Evolutionary conservation across 2,888 invertebrate genomes (phyloP).

Genomic region (Rhagophthalmus giganteus): DNA sequence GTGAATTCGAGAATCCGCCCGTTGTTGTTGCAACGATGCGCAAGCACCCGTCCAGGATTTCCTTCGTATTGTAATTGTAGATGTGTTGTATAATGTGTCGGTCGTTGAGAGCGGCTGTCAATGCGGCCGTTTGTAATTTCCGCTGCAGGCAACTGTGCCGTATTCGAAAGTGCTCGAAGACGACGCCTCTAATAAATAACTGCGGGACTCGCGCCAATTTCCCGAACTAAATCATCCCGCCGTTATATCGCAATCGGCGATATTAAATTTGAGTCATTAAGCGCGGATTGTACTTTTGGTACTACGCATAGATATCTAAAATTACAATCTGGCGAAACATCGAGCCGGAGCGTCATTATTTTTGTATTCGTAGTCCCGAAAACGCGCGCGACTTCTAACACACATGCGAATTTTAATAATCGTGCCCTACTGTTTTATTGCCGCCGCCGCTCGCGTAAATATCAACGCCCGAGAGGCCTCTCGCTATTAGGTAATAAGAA

Average conservation of each 20-base stretch:
- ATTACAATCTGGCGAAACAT: conserved; percentile 39
- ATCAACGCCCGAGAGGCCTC: conserved; percentile 2
- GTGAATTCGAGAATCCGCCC: conserved; percentile 12
- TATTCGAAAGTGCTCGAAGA: conserved; percentile 38
- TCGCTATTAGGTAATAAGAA: not conserved
- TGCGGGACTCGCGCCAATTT: conserved; percentile 44
- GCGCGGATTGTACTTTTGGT: conserved; percentile 34
- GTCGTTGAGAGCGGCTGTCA: conserved; percentile 34
- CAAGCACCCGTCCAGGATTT: conserved; percentile 32
- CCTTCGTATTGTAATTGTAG: conserved; percentile 36
- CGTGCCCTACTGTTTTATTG: conserved; percentile 13
- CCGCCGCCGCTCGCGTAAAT: conserved; percentile 8
- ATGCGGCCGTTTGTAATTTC: conserved; percentile 44
- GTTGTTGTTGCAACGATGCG: conserved; percentile 1
- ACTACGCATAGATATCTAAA: conserved; percentile 39
- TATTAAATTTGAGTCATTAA: conserved; percentile 44
- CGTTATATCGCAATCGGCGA: conserved; percentile 41
- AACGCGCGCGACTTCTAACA: conserved; percentile 1
- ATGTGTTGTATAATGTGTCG: conserved; percentile 36
- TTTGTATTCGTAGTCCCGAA: conserved; percentile 12
- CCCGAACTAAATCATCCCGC: conserved; percentile 46
- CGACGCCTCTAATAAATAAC: conserved; percentile 44
- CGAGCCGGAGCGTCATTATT: conserved; percentile 26
- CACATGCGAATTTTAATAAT: conserved; percentile 23
- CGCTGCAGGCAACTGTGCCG: conserved; percentile 38